These are phyloP conservation scores for Eristalis arbustorum DNA, from an alignment of 2,888 invertebrate species.

Conservation along the genomic window DNA sequence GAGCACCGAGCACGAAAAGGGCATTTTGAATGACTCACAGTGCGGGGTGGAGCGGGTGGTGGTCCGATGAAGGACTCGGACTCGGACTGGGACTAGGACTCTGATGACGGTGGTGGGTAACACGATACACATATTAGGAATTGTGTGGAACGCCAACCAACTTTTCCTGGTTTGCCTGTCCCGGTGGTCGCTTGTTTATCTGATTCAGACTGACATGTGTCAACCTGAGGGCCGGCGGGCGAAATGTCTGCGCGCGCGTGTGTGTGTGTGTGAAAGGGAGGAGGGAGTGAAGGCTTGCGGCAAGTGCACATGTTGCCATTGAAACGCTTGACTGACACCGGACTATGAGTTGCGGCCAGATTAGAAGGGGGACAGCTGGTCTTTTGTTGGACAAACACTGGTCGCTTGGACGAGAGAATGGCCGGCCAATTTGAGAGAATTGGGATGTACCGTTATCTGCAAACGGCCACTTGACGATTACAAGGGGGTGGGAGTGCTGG, in stretches of 20 bases:
- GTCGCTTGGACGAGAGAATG: not conserved
- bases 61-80: not conserved
- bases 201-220: constrained; percentile 70
- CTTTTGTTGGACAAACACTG: not conserved
- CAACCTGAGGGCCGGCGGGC: constrained; percentile 23
- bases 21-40: constrained; percentile 61
- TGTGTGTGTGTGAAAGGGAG: not conserved
- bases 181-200: constrained; percentile 52
- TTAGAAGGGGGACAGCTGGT: not conserved
- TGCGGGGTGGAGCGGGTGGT: not conserved
- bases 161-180: constrained; percentile 30
- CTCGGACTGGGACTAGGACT: not conserved
- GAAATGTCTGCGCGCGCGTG: not conserved
- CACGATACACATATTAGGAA: constrained; percentile 57
- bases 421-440: not conserved
- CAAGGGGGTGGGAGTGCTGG: not conserved
- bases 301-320: constrained; percentile 20
- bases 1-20: constrained; percentile 26
- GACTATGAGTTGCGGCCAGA: constrained; percentile 41
- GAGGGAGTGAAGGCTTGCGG: no score
- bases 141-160: constrained; percentile 55
- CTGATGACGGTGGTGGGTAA: constrained; percentile 14
- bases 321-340: constrained; percentile 51
- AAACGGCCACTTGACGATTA: not conserved
- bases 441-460: not conserved